phyloP scores from a whole-genome alignment of 2,113 vertebrate genomes.

The Xiphophorus couchianus region DNA sequence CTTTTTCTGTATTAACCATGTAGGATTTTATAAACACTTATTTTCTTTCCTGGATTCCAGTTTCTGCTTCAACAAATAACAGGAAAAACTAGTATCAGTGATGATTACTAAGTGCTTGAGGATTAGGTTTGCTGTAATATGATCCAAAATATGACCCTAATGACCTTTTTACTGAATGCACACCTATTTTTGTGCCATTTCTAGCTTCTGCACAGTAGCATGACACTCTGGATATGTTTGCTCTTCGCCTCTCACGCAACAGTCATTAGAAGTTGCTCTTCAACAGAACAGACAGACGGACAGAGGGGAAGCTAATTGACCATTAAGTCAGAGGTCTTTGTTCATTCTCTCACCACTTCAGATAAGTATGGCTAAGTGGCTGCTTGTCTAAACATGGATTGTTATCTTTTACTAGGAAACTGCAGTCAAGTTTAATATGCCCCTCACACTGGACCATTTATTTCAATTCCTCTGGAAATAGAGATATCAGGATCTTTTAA shows the following conservation, averaged over 20 bases:
- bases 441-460: slow-evolving; percentile 32
- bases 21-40: neutral
- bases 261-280: slow-evolving; percentile 26
- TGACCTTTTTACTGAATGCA: neutral
- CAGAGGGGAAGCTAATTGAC: slow-evolving; percentile 62
- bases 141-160: neutral
- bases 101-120: neutral
- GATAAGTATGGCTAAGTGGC: slow-evolving; percentile 68
- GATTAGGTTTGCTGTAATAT: neutral
- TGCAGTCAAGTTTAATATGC: slow-evolving; percentile 33
- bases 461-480: neutral
- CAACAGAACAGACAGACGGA: slow-evolving; percentile 29
- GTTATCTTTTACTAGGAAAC: slow-evolving; percentile 62
- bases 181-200: neutral
- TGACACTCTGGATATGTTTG: slow-evolving; percentile 57
- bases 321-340: slow-evolving; percentile 64
- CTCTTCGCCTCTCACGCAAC: slow-evolving; percentile 56
- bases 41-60: neutral
- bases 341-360: slow-evolving; percentile 61
- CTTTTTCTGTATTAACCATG: no score
- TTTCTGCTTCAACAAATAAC: no score
- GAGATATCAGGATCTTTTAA: neutral
- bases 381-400: slow-evolving; percentile 68
- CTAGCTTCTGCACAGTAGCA: slow-evolving; percentile 30
- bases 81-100: no score